Percentiles rank a stretch among this genome's conserved stretches.
phyloP scores from a whole-genome alignment of 2,797 vertebrate species.

The Mionectes olivaceus region DNA sequence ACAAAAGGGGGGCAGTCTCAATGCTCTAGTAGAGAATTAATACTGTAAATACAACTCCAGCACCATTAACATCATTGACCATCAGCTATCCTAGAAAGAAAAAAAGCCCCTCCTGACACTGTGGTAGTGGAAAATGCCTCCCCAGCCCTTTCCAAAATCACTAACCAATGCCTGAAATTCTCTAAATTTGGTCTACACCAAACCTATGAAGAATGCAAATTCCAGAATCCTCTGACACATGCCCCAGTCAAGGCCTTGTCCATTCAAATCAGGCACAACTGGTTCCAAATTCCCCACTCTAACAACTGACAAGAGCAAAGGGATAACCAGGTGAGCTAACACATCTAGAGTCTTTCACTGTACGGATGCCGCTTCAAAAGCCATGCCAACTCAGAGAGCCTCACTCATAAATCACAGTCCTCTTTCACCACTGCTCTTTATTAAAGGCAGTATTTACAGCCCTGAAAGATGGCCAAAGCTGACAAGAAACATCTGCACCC shows the following conservation, averaged over 20 bases:
- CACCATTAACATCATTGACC: not conserved
- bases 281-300: not conserved
- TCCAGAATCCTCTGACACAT: not conserved
- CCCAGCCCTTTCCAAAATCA: not conserved
- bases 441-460: constrained; percentile 15
- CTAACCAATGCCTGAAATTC: not conserved
- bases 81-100: not conserved
- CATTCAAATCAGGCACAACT: not conserved
- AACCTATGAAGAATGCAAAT: not conserved
- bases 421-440: not conserved
- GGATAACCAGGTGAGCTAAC: not conserved
- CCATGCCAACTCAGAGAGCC: not conserved
- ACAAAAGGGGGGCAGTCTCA: not conserved
- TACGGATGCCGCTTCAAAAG: not conserved
- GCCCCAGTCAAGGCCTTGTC: not conserved
- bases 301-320: not conserved
- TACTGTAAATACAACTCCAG: not conserved
- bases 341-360: not conserved
- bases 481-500: constrained; percentile 49
- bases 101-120: not conserved
- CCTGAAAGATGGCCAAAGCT: constrained; percentile 42
- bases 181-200: not conserved
- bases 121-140: not conserved
- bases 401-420: not conserved
- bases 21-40: not conserved